A percentile compares a stretch with the other conserved stretches of the same genome.
Evolutionary conservation across 2,888 invertebrate genomes (phyloP).

Genomic region (Drosophila paranaensis): DNA sequence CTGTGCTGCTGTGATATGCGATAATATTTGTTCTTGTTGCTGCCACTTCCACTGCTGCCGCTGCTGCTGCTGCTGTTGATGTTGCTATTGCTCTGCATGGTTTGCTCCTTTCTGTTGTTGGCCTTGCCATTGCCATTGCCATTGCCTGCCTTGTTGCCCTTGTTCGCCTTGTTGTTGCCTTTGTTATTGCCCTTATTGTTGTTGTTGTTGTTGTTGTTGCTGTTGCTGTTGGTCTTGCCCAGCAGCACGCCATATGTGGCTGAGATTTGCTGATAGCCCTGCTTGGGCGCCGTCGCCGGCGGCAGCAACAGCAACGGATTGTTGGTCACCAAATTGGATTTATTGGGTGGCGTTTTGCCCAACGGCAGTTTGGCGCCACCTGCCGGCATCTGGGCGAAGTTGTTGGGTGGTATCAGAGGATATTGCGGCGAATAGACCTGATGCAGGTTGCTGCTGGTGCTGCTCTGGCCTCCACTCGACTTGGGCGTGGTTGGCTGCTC

Average conservation of each 20-base stretch:
- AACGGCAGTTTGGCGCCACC: slow-evolving; percentile 62
- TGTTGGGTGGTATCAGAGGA: slow-evolving; percentile 82
- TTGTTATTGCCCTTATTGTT: slow-evolving; percentile 53
- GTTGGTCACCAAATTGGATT: slow-evolving; percentile 72
- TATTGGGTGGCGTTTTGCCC: slow-evolving; percentile 72
- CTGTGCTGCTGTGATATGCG: slow-evolving; percentile 80
- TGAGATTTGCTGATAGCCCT: slow-evolving; percentile 82
- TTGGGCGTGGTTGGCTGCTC: slow-evolving; percentile 81
- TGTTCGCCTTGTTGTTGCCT: slow-evolving; percentile 46
- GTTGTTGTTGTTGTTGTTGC: slow-evolving; percentile 39
- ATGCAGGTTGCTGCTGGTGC: slow-evolving; percentile 81
- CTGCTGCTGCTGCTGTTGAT: slow-evolving; percentile 55
- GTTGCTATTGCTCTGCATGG: slow-evolving; percentile 41
- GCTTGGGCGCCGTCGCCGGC: slow-evolving; percentile 58
- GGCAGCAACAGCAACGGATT: slow-evolving; percentile 63
- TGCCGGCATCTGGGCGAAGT: slow-evolving; percentile 70
- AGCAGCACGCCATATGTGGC: slow-evolving; percentile 81
- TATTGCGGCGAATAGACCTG: slow-evolving; percentile 83
- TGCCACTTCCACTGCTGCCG: slow-evolving; percentile 22
- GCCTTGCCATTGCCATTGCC: slow-evolving; percentile 50
- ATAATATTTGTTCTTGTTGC: slow-evolving; percentile 82
- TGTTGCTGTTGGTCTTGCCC: slow-evolving; percentile 63
- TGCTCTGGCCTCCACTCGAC: slow-evolving; percentile 67
- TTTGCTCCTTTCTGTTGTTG: slow-evolving; percentile 64
- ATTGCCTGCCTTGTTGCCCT: slow-evolving; percentile 50